These are phyloP conservation scores for Eueremaeus valkanovi DNA, from an alignment of 2,888 invertebrate species.

Conservation along the genomic window DNA sequence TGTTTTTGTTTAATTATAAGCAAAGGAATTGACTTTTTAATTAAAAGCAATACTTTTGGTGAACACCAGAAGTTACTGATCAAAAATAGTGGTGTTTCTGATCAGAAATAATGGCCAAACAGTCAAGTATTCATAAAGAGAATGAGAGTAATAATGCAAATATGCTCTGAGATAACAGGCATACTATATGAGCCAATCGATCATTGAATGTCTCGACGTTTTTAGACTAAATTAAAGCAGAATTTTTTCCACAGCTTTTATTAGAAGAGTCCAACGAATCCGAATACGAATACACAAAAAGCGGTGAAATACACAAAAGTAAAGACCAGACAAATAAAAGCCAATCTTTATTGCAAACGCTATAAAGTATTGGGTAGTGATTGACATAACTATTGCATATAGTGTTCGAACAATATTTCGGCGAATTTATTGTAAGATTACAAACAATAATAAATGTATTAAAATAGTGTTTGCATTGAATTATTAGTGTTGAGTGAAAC, in stretches of 20 bases:
- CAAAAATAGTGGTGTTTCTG: too few species aligned
- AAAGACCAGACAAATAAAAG: neutral
- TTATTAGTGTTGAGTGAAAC: too few species aligned
- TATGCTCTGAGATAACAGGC: neutral
- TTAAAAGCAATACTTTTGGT: neutral
- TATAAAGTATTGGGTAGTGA: neutral
- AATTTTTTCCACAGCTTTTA: neutral
- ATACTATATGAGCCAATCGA: neutral
- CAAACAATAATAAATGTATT: neutral
- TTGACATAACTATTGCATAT: neutral
- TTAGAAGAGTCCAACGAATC: neutral
- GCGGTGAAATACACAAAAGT: neutral
- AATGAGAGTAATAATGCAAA: neutral
- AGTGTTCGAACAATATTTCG: neutral
- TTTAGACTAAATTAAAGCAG: neutral
- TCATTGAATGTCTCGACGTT: neutral
- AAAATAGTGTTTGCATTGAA: neutral
- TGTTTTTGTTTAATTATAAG: neutral
- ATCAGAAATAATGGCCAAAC: too few species aligned
- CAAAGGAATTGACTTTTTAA: neutral
- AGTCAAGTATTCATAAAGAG: too few species aligned
- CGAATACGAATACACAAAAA: neutral
- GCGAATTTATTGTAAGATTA: neutral
- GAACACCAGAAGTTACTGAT: neutral
- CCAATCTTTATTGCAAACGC: neutral